Evolutionary conservation across 1,140 invertebrate species (phyloP), one percentile per base, ranked within the genome.

Genomic region (Steinernema khuongi): DNA sequence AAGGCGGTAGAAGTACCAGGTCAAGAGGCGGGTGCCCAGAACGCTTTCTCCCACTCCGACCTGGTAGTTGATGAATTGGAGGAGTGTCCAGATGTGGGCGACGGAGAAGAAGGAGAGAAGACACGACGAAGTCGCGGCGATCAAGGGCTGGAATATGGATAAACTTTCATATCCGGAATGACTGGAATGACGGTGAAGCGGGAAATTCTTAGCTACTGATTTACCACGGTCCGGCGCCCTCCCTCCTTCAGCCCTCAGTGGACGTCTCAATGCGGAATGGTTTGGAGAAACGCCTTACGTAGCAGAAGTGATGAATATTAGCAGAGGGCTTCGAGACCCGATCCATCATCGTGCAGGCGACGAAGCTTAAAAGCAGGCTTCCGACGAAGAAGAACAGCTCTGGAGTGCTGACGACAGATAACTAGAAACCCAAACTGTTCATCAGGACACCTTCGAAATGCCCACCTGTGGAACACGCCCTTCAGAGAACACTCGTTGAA

Each of bases 71-170:
- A 60, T 60, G 11, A 60, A n/a, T 22, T 60, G 50, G 19, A 60
- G 11, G 11, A 60, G 50, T 26, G 50, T 60, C 50, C 50, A 60
- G 19, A 60, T 60, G 50, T 60, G 50, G 50, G 50, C 50, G 50
- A 60, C 11, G 14, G 50, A 60, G 50, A 60, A 60, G 50, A 60
- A 60, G 14, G 50, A 60, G 19, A 60, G 50, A 26, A 60, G 50
- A 60, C 50, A 60, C 7, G 50, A 7, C 14, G 7, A 17, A 4
- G 26, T 11, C 2, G 50, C 11, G 22, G 26, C 22, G 7, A 60
- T 7, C 14, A 26, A 4, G 19, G 14, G 26, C 50, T 60, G 50
- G 19, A 60, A 60, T 22, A 7, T 7, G 19, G 4, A 22, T 11
- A 60, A 26, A 22, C 11, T 7, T n/a, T n/a, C n/a, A n/a, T n/a